Conservation (phyloP, 2,888 invertebrate species). For the Seira sanloemensis region DNA sequence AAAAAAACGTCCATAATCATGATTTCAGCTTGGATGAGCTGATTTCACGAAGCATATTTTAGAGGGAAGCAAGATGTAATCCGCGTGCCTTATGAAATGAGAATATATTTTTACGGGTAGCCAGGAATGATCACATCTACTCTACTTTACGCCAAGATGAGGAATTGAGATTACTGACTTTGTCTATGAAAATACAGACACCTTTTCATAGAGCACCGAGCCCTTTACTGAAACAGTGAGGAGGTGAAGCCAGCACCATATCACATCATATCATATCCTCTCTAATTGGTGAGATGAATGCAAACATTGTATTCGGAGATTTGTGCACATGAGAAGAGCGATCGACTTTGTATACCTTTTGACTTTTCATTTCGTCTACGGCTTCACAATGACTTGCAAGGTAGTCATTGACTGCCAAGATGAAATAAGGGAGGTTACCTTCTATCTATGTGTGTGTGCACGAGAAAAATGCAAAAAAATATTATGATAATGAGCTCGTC, state of each 20-base stretch:
- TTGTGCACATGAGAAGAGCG: too few relatives aligned
- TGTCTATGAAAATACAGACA: too few relatives aligned
- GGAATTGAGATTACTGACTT: conserved; percentile 5
- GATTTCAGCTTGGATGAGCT: conserved; percentile 3
- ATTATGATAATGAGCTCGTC: too few relatives aligned
- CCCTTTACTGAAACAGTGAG: too few relatives aligned
- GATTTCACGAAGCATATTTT: too few relatives aligned
- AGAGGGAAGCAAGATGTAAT: too few relatives aligned
- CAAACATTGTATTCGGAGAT: conserved; percentile 20
- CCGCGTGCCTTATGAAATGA: conserved; percentile 12
- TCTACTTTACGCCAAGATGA: not conserved
- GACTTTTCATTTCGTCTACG: conserved; percentile 32
- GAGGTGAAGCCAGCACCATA: too few relatives aligned
- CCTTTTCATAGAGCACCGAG: too few relatives aligned
- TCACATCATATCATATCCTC: too few relatives aligned
- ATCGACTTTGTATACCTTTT: too few relatives aligned
- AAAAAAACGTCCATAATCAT: conserved; percentile 12
- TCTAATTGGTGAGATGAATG: not conserved
- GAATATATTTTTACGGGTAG: not conserved
- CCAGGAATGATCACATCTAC: not conserved
- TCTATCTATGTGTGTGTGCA: too few relatives aligned
- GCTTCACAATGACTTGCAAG: conserved; percentile 60
- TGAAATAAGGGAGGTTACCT: conserved; percentile 65
- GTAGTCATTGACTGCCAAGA: conserved; percentile 62
- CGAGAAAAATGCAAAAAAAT: not conserved